Evolutionary conservation across 2,113 vertebrate genomes (phyloP).

Genomic region (Cyprinodon brontotheroides): DNA sequence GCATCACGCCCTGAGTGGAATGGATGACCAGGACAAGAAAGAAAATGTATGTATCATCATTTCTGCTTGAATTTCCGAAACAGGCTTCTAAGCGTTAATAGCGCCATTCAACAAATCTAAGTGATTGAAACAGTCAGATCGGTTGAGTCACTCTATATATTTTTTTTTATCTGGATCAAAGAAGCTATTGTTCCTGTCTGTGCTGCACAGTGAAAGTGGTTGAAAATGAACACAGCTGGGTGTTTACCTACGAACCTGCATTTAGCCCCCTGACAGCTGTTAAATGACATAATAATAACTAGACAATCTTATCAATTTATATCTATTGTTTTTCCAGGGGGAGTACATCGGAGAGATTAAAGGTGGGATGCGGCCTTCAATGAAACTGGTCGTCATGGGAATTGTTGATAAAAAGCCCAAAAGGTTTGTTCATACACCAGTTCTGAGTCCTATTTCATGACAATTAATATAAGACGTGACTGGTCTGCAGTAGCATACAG

Average conservation of each 20-base stretch:
- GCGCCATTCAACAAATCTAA: not conserved
- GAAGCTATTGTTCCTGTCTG: conserved; percentile 54
- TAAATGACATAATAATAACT: not conserved
- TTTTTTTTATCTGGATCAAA: conserved; percentile 41
- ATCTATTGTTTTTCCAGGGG: conserved; percentile 69
- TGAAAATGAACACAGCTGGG: conserved; percentile 1
- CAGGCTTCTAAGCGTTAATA: not conserved
- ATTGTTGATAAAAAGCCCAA: conserved; percentile 80
- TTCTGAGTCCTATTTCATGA: not conserved
- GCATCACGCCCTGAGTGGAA: conserved; percentile 68
- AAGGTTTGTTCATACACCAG: conserved; percentile 64
- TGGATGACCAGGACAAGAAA: conserved; percentile 75
- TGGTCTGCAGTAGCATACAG: not conserved
- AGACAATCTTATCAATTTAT: not conserved
- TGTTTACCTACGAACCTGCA: not conserved
- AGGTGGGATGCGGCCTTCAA: conserved; percentile 81
- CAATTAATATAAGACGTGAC: not conserved
- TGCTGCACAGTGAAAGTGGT: conserved; percentile 11
- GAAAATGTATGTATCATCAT: conserved; percentile 65
- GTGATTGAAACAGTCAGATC: not conserved
- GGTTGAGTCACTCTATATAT: conserved; percentile 41
- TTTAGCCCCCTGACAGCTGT: not conserved
- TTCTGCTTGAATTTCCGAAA: not conserved
- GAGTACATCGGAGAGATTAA: conserved; percentile 82
- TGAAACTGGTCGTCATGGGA: conserved; percentile 83